A percentile compares a stretch with the other conserved stretches of the same genome.
Conservation (phyloP, 2,113 vertebrate species). For the Bos taurus region DNA sequence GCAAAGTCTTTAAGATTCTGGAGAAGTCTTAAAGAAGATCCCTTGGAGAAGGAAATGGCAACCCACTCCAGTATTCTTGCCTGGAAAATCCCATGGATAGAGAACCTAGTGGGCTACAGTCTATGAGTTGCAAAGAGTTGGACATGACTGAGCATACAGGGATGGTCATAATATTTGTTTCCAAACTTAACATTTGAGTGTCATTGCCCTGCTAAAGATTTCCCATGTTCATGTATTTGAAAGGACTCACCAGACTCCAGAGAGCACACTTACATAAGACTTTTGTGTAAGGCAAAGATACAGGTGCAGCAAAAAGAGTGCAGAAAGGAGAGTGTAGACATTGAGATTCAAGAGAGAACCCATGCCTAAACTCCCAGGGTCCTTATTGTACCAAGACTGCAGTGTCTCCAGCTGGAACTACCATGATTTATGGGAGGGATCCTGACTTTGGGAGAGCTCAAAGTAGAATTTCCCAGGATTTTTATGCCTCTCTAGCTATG, state of each 20-base stretch:
- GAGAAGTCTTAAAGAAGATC: not conserved
- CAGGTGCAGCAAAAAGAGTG: not conserved
- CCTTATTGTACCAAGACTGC: not conserved
- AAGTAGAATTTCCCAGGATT: not conserved
- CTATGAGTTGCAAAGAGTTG: not conserved
- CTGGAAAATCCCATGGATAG: not conserved
- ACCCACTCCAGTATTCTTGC: not conserved
- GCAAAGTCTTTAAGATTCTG: not conserved
- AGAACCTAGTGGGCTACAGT: not conserved
- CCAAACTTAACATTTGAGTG: not conserved
- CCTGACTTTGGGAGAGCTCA: not conserved
- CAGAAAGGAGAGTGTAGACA: not conserved
- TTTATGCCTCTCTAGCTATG: not conserved
- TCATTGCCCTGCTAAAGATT: not conserved
- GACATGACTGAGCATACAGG: not conserved
- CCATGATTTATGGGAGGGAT: not conserved
- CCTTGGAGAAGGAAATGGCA: not conserved
- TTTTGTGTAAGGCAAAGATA: not conserved
- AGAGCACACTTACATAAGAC: not conserved
- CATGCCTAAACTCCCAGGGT: not conserved
- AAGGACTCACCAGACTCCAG: not conserved
- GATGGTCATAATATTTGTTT: not conserved
- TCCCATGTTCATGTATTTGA: not conserved
- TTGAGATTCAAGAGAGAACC: not conserved
- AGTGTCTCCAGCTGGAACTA: not conserved